A percentile compares a stretch with the other conserved stretches of the same genome.
phyloP scores from a whole-genome alignment of 1,140 invertebrate genomes.

The Tetragnatha versicolor region DNA sequence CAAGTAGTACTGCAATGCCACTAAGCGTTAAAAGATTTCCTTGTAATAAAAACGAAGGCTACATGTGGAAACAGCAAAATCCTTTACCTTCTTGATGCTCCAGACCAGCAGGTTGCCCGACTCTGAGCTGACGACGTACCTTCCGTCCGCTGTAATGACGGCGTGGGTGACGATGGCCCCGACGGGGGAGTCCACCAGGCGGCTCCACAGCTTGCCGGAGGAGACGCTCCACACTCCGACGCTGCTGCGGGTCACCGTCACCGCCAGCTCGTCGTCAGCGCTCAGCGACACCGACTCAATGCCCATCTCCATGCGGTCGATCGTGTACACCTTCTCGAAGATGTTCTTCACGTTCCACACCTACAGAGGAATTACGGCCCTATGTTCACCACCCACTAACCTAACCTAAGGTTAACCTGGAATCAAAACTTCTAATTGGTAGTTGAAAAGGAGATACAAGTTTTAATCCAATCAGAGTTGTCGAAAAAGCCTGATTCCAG shows the following conservation, averaged over 20 bases:
- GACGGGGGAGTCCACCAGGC: conserved; percentile 88
- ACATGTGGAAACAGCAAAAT: too few species aligned
- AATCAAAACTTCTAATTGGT: too few species aligned
- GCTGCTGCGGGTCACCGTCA: conserved; percentile 89
- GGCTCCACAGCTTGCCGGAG: conserved; percentile 80
- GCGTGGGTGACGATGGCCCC: conserved; percentile 95
- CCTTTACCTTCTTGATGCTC: conserved; percentile 69
- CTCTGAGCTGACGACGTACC: conserved; percentile 85
- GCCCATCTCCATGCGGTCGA: conserved; percentile 93
- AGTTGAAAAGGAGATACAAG: too few species aligned
- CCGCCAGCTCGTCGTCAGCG: conserved; percentile 76
- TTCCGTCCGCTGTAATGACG: conserved; percentile 82
- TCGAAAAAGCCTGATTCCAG: too few species aligned
- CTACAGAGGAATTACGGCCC: conserved; percentile 74
- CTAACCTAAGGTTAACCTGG: too few species aligned
- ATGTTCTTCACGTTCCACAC: conserved; percentile 99
- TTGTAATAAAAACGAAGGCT: too few species aligned
- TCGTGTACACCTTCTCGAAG: conserved; percentile 95
- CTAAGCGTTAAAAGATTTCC: too few species aligned
- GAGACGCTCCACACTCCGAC: conserved; percentile 95
- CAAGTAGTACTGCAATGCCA: too few species aligned
- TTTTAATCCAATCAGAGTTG: too few species aligned
- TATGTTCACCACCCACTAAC: too few species aligned
- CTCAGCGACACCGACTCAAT: conserved; percentile 89
- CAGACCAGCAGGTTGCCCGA: conserved; percentile 92